These are phyloP conservation scores for Drosophila phalerata DNA, from an alignment of 2,888 invertebrate species.

Conservation along the genomic window DNA sequence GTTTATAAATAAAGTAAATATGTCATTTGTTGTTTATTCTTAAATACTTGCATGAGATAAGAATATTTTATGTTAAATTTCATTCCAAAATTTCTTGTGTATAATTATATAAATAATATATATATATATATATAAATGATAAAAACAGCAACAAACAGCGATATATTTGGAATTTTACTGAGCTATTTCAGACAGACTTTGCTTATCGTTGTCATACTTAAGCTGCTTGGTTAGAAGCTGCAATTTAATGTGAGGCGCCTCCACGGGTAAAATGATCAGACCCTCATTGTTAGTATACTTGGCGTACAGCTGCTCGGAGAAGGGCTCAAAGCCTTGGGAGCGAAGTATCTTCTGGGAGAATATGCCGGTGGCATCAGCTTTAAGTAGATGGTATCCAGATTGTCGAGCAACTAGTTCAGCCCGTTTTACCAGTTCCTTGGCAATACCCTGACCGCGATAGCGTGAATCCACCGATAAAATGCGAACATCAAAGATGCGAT, in stretches of 20 bases:
- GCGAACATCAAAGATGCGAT: conserved; percentile 91
- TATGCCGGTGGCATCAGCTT: conserved; percentile 93
- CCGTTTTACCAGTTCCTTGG: conserved; percentile 89
- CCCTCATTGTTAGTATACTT: conserved; percentile 89
- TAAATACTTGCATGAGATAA: conserved; percentile 27
- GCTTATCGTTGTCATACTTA: conserved; percentile 13
- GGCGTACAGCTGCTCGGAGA: conserved; percentile 89
- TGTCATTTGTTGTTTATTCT: not conserved
- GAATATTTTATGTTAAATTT: conserved; percentile 3
- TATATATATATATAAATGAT: conserved; percentile 15
- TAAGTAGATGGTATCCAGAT: conserved; percentile 89
- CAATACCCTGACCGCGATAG: conserved; percentile 91
- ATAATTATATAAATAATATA: conserved; percentile 8
- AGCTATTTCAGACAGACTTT: not conserved
- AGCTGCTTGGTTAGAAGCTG: conserved; percentile 87
- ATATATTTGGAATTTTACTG: conserved; percentile 11
- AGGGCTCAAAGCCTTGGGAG: conserved; percentile 89
- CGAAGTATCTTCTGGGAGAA: conserved; percentile 92
- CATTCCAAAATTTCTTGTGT: conserved; percentile 25
- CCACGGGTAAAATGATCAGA: conserved; percentile 87
- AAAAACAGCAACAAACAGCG: not conserved
- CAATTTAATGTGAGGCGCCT: conserved; percentile 90
- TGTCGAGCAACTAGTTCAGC: conserved; percentile 89
- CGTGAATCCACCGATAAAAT: conserved; percentile 90
- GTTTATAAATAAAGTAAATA: conserved; percentile 5